Evolutionary conservation across 2,113 vertebrate species (phyloP).

Genomic region (Lagenorhynchus albirostris): DNA sequence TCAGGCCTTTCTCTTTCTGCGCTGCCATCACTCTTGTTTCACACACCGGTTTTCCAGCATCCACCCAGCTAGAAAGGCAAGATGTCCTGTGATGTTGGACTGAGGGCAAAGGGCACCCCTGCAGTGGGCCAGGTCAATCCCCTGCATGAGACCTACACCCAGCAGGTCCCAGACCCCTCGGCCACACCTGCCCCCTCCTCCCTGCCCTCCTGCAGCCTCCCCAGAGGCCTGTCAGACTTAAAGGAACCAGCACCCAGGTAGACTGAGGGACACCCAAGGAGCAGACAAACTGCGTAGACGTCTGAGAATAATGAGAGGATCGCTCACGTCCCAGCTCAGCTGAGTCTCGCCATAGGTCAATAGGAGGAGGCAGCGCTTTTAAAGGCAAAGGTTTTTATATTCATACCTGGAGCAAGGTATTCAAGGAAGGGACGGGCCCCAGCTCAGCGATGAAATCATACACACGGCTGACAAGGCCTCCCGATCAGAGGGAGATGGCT

Average conservation of each 20-base stretch:
- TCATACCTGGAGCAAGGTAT: not conserved
- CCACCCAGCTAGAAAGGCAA: no score
- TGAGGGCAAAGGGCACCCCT: not conserved
- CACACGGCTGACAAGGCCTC: not conserved
- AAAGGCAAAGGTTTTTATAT: not conserved
- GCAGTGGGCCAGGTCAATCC: no score
- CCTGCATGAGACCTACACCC: not conserved
- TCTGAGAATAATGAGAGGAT: not conserved
- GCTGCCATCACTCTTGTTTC: not conserved
- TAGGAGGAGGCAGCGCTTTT: not conserved
- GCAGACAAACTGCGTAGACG: not conserved
- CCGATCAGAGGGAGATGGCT: not conserved
- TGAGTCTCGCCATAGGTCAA: not conserved
- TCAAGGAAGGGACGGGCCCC: not conserved
- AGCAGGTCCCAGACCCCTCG: not conserved
- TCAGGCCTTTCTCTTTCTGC: not conserved
- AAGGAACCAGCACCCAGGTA: not conserved
- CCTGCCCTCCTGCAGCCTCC: not conserved
- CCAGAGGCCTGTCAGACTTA: not conserved
- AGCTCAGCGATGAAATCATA: not conserved
- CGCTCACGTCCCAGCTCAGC: not conserved
- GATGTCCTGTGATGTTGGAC: not conserved
- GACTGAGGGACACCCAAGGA: not conserved
- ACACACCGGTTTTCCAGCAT: no score
- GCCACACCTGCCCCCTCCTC: not conserved